These are phyloP conservation scores for Sesamia nonagrioides DNA, from an alignment of 1,140 invertebrate genomes.

Conservation along the genomic window DNA sequence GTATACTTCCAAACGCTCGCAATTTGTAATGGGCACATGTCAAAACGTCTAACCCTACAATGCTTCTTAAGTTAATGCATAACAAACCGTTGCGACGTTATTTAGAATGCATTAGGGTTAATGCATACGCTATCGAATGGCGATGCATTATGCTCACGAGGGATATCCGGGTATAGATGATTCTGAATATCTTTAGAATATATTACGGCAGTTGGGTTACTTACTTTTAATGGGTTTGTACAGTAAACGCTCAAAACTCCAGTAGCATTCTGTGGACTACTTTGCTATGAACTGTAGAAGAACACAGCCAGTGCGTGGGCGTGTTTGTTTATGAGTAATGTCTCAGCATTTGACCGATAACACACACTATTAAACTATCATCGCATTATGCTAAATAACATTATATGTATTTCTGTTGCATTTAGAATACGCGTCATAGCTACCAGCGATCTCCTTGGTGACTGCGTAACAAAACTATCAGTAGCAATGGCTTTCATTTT, in stretches of 20 bases:
- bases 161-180: slow-evolving; percentile 32
- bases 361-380: too few relatives aligned
- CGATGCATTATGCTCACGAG: slow-evolving; percentile 8
- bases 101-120: slow-evolving; percentile 44
- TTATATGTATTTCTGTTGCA: too few relatives aligned
- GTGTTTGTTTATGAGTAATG: too few relatives aligned
- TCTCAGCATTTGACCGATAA: too few relatives aligned
- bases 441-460: too few relatives aligned
- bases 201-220: slow-evolving; percentile 5
- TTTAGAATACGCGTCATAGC: too few relatives aligned
- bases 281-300: too few relatives aligned
- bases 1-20: neutral
- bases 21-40: slow-evolving; percentile 23
- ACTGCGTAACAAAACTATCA: too few relatives aligned
- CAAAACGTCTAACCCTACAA: neutral
- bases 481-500: too few relatives aligned
- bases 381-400: too few relatives aligned
- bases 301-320: too few relatives aligned
- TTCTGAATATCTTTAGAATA: slow-evolving; percentile 33
- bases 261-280: too few relatives aligned
- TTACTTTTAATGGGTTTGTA: neutral
- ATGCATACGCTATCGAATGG: slow-evolving; percentile 38
- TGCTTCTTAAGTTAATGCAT: slow-evolving; percentile 5
- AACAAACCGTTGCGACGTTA: slow-evolving; percentile 7
- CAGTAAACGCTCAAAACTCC: neutral